Evolutionary conservation across 1,140 invertebrate species (phyloP), one percentile per base, ranked within the genome.

Genomic region (Sinella curviseta): DNA sequence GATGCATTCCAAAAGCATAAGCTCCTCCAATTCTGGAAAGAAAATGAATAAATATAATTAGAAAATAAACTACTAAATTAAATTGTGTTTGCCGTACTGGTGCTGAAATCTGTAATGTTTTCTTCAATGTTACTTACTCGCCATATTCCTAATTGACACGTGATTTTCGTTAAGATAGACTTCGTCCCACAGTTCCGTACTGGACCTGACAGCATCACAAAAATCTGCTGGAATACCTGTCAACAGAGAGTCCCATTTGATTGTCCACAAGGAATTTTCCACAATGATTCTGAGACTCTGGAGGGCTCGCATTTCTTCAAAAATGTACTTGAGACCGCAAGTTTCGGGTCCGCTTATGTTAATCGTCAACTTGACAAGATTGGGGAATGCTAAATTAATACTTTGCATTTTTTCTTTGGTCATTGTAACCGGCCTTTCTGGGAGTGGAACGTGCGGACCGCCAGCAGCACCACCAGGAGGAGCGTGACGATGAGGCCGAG

Each of bases 301-400:
- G 4, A 70, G 31, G 14, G 8, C 12, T 70, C 8, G 30, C 65
- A 70, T 70, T 33, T 70, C 65, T n/a, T 70, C 65, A 33, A 70
- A 70, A 70, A 70, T 70, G n/a, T 70, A 70, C 31, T 70, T 70
- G 26, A 70, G 8, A 14, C 65, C 65, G 31, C 65, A 70, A 30
- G 30, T 70, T n/a, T 33, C 65, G 2, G 65, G 65, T 31, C 65
- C 65, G 24, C 65, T 17, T 12, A 70, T 30, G 12, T 30, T 70
- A 33, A 70, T 70, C 4, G 65, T 70, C 28, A 70, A n/a, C 31
- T 30, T 31, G 28, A 33, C 30, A 14, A 70, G 65, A 33, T 70
- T 70, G 2, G 65, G 65, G n/a, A 70, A 70, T 14, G 65, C 65
- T 70, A 70, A 70, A n/a, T 70, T 70, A 31, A 70, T 70, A 70